Conservation (phyloP, 2,888 invertebrate genomes). For the Melinaea menophilus region DNA sequence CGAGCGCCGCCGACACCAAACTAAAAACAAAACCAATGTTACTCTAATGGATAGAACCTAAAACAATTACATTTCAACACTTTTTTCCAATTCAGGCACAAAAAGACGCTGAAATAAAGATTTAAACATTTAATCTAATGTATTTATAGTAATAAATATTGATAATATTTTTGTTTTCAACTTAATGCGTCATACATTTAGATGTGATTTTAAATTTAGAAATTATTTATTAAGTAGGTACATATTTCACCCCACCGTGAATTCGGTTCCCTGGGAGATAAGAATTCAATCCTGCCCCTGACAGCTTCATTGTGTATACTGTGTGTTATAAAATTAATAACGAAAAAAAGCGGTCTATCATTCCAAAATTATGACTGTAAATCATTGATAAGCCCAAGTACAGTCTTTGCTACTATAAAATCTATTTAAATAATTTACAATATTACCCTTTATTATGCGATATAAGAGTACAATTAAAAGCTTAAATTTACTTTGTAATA, state of each 20-base stretch:
- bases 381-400: slow-evolving; percentile 42
- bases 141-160: neutral
- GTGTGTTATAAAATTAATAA: slow-evolving; percentile 28
- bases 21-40: slow-evolving; percentile 42
- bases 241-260: slow-evolving; percentile 42
- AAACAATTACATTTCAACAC: slow-evolving; percentile 28
- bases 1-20: slow-evolving; percentile 35
- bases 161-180: too few relatives aligned
- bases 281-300: slow-evolving; percentile 64
- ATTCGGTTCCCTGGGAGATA: slow-evolving; percentile 45
- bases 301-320: slow-evolving; percentile 47
- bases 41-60: slow-evolving; percentile 40
- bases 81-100: neutral
- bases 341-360: slow-evolving; percentile 16
- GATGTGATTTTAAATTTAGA: too few relatives aligned
- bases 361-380: slow-evolving; percentile 47
- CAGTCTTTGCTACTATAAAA: too few relatives aligned
- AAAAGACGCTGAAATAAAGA: neutral
- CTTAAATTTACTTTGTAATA: too few relatives aligned
- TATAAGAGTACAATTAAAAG: too few relatives aligned
- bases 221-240: neutral
- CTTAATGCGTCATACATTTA: too few relatives aligned
- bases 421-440: too few relatives aligned
- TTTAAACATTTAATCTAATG: neutral
- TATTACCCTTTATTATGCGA: too few relatives aligned